These are phyloP conservation scores for Pseudochirops cupreus DNA, from an alignment of 2,797 vertebrate species.

Conservation along the genomic window DNA sequence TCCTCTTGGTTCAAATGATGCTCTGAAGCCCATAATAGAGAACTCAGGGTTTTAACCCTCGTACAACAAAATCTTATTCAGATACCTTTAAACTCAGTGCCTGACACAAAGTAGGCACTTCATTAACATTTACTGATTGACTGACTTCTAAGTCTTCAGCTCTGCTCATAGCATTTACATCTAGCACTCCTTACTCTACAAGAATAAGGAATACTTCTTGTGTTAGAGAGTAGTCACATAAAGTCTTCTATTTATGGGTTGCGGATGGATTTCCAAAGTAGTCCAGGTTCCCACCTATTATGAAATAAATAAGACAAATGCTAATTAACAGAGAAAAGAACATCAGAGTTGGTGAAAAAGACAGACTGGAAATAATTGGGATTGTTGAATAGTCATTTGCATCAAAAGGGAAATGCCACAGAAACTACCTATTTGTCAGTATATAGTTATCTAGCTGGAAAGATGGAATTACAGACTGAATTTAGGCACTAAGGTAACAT, in stretches of 20 bases:
- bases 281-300: background rate
- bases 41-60: constrained; percentile 58
- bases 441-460: background rate
- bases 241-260: background rate
- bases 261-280: background rate
- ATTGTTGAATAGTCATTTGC: background rate
- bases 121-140: background rate
- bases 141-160: background rate
- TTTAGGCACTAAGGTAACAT: background rate
- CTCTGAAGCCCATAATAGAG: constrained; percentile 18
- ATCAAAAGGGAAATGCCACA: background rate
- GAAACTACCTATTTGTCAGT: background rate
- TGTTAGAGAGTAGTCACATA: background rate
- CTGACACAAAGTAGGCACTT: background rate
- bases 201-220: background rate
- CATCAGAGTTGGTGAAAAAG: background rate
- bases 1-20: background rate
- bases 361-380: background rate
- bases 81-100: background rate
- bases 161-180: background rate
- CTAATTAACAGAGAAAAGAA: background rate
- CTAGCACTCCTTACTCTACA: background rate
- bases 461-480: background rate
- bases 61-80: constrained; percentile 47
- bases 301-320: background rate